Evolutionary conservation across 2,797 vertebrate genomes (phyloP), one percentile per base, ranked within the genome.

Genomic region (Sebastes elongatus): DNA sequence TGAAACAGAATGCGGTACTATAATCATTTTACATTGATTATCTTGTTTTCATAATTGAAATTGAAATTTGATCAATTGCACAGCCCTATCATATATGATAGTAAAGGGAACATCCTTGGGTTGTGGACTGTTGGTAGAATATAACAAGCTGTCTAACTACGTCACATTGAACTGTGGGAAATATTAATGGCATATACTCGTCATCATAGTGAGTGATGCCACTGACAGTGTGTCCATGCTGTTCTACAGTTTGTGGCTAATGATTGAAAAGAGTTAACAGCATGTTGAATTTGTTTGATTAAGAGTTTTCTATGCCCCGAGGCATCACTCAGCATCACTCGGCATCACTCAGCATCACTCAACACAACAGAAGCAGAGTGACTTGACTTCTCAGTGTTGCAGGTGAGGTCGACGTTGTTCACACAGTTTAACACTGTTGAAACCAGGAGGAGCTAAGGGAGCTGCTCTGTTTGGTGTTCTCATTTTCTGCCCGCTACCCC

Each of bases 381-480:
- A 73, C 27, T 25, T 14, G 63, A 53, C 10, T 49, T 49, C 4
- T 46, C 68, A 16, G 65, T 23, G 57, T 4, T 16, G 74, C 76
- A 68, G 56, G 57, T 42, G 81, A 59, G 7, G 80, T 63, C 20
- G 61, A 25, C n/a, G 2, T 20, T 13, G n/a, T 49, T 67, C 56
- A 10, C 62, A 5, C 60, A 20, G 63, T 49, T 65, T 2, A 56
- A 69, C 67, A 13, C 78, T 2, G 38, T 77, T 16, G 5, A 77
- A 76, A 23, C 25, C 59, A 38, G 60, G 68, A 76, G 82, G 75
- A 76, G 79, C 82, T 23, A 0, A 71, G 79, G 84, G 84, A 81
- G 84, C 76, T 53, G 63, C 78, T 86, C 53, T 85, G 83, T 86
- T 89, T 84, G 83, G 22, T 46, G 73, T 77, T 91, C 86, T 89